Base-by-base conservation (phyloP, 2,888 invertebrate genomes). In the Drosophila mulleri region DNA sequence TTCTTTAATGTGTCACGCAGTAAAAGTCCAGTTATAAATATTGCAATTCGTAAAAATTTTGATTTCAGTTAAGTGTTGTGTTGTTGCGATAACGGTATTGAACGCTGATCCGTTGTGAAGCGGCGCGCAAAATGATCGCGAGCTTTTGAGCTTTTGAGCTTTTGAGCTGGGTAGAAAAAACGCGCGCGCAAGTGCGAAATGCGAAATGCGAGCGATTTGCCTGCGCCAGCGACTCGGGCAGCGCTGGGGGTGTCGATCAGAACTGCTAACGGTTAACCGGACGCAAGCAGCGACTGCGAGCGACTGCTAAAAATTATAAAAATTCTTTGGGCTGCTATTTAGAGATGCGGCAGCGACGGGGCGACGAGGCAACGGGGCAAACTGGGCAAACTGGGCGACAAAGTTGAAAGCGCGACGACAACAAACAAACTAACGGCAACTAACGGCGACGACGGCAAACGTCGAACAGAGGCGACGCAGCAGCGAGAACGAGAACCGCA, bases 401-500 rank as follows among this genome's bases (percentile, higher is more conserved):
- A 66, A 62, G 60, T 77, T 79, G 47, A 66, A 77, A 77, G 80
- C 76, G 76, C 79, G 75, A 54, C 54, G 26, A 68, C 45, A 52
- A 68, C 45, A 62, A 78, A 67, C 72, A 71, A 78, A 75, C 72
- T 78, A 69, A 69, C 76, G 61, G 71, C 73, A 58, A 54, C 54
- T 50, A 59, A 61, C 80, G 76, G 62, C 67, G 64, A 69, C 82
- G 73, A 64, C 81, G 68, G 67, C 47, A 45, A 45, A 64, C 72
- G 62, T 64, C 71, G 61, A 58, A 69, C 60, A 53, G 53, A 61
- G 59, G 57, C 77, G 68, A 48, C 58, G 73, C 81, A 69, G 75
- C 78, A 78, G 78, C 80, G 72, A 81, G 78, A 75, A 80, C 87
- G 71, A 78, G 76, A 80, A 93, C 92, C 93, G 92, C 87, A 92